These are phyloP conservation scores for Chloebia gouldiae DNA, from an alignment of 2,113 vertebrate genomes.

Conservation along the genomic window DNA sequence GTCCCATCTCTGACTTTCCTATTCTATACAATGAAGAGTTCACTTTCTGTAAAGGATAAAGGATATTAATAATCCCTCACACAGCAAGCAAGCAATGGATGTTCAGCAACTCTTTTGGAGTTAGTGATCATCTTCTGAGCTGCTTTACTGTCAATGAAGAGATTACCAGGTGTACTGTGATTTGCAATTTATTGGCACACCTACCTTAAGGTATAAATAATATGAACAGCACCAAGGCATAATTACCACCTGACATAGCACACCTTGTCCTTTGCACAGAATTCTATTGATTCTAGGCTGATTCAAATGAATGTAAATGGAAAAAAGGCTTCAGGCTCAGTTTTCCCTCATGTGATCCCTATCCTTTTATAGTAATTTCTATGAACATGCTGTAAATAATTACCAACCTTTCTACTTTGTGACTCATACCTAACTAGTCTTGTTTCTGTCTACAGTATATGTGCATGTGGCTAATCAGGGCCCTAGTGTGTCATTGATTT, in stretches of 20 bases:
- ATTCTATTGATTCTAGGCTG: background rate
- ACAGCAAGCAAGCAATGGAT: background rate
- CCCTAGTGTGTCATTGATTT: background rate
- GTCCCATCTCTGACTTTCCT: background rate
- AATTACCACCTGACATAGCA: constrained; percentile 43
- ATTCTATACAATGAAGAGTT: background rate
- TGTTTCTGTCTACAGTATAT: background rate
- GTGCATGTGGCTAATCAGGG: background rate
- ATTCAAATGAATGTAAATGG: background rate
- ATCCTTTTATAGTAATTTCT: constrained; percentile 57
- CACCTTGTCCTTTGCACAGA: constrained; percentile 1
- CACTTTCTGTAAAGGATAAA: background rate
- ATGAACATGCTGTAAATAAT: background rate
- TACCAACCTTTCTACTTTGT: constrained; percentile 35
- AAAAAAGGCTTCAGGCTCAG: background rate
- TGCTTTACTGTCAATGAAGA: constrained; percentile 17
- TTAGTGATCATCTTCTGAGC: background rate
- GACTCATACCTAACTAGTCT: constrained; percentile 34
- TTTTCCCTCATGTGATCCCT: background rate
- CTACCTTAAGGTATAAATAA: constrained; percentile 53
- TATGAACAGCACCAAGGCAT: constrained; percentile 19
- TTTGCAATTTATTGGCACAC: constrained; percentile 32
- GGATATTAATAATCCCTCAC: background rate
- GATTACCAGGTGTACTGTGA: background rate
- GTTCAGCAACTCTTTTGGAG: background rate